Percentiles rank a stretch among this genome's conserved stretches.
Conservation (phyloP, 2,113 vertebrate genomes). For the Tenrec ecaudatus region DNA sequence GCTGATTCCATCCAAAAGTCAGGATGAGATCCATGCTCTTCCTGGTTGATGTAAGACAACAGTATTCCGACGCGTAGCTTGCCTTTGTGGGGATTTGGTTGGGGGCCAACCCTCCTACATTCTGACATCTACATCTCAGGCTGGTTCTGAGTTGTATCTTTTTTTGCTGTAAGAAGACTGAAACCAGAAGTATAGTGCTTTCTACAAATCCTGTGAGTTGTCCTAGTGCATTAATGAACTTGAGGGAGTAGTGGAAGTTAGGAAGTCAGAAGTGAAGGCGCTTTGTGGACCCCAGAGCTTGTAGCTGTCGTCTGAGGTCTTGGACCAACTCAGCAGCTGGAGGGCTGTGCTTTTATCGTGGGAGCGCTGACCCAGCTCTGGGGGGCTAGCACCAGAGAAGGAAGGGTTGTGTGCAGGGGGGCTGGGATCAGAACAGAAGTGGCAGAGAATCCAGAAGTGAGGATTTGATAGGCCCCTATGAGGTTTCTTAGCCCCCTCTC, state of each 20-base stretch:
- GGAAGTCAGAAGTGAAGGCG: background rate
- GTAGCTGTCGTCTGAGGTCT: background rate
- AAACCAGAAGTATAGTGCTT: background rate
- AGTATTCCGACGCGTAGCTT: background rate
- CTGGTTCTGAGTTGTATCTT: background rate
- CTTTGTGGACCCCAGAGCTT: background rate
- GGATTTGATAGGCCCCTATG: background rate
- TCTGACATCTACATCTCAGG: background rate
- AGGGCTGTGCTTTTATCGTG: background rate
- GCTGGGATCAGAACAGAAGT: background rate
- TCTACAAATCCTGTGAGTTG: background rate
- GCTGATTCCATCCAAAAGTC: background rate
- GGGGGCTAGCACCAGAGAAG: background rate
- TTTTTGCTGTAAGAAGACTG: background rate
- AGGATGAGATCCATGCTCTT: background rate
- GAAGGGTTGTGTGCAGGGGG: background rate
- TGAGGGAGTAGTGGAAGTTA: background rate
- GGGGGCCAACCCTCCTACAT: too few relatives aligned
- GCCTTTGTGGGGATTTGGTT: background rate
- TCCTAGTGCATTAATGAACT: background rate
- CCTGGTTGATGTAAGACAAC: background rate
- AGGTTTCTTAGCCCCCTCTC: too few relatives aligned
- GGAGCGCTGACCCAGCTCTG: background rate
- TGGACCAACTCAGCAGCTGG: background rate
- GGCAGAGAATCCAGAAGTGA: background rate